Base-by-base conservation (phyloP, 2,797 vertebrate genomes). In the Philypnodon macrostomus region DNA sequence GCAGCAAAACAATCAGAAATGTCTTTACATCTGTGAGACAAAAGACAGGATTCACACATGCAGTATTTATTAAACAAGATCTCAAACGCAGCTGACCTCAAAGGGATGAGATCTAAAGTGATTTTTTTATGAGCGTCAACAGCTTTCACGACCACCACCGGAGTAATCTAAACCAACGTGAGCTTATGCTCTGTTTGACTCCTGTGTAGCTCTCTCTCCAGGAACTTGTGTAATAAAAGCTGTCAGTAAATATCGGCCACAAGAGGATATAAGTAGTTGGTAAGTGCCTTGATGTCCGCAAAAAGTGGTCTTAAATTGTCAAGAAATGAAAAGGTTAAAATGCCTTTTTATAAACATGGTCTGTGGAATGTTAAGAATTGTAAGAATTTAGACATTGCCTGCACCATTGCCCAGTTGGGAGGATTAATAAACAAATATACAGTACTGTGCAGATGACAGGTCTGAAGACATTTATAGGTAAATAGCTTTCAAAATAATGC, bases 31-130 rank as follows among this genome's bases (percentile, higher is more conserved):
- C 30, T 45, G 37, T 33, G 45, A 53, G 40, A 35, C n/a, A 7
- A 23, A n/a, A 30, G 55, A 65, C 27, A 13, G 36, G 34, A 67
- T 67, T 70, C 45, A 47, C 38, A 17, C 42, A 37, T 45, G 27
- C 60, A 32, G 47, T 73, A 57, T 81, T 81, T 54, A 63, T 68
- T 77, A 85, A 84, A 85, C 77, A 75, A 47, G 7, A 63, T 38
- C 14, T 42, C 13, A 11, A 41, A 41, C 13, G n/a, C n/a, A 41
- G 8, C 23, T 41, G 38, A 70, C 51, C 51, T 70, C 50, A 36
- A 36, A 61, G 30, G 7, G 16, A 36, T 9, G 12, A 32, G 62
- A 70, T 63, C 52, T 21, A 4, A 54, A 54, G 55, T 0, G 1
- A 34, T 32, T 53, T 18, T 27, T 63, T 50, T 44, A 46, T 47